A percentile compares a stretch with the other conserved stretches of the same genome.
Conservation (phyloP, 2,888 invertebrate genomes). For the Therioaphis trifolii region DNA sequence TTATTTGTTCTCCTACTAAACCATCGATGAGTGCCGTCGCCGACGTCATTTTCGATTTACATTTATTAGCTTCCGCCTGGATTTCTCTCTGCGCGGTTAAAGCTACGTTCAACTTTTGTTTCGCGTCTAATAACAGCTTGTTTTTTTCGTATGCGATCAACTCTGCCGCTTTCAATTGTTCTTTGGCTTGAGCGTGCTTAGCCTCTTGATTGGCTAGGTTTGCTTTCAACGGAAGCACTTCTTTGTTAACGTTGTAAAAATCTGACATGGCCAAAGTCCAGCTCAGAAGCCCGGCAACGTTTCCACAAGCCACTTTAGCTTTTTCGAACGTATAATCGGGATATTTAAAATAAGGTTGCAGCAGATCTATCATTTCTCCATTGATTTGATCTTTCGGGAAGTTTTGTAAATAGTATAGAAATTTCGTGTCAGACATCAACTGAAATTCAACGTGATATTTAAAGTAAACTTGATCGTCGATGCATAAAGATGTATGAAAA, state of each 20-base stretch:
- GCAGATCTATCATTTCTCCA: slow-evolving; percentile 94
- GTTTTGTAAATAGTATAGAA: slow-evolving; percentile 88
- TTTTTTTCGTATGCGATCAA: slow-evolving; percentile 90
- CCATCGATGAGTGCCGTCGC: slow-evolving; percentile 96
- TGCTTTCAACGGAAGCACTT: slow-evolving; percentile 92
- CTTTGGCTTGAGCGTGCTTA: slow-evolving; percentile 88
- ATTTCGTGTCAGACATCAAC: slow-evolving; percentile 98
- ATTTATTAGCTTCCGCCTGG: slow-evolving; percentile 91
- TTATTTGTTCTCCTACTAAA: slow-evolving; percentile 87
- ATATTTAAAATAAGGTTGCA: slow-evolving; percentile 92
- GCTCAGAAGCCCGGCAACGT: slow-evolving; percentile 92
- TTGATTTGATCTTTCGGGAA: slow-evolving; percentile 97
- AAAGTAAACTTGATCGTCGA: background rate
- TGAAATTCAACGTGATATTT: slow-evolving; percentile 67
- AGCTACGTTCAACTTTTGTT: slow-evolving; percentile 92
- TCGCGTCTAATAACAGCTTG: slow-evolving; percentile 87
- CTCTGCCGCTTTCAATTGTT: slow-evolving; percentile 87
- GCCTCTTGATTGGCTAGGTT: slow-evolving; percentile 92
- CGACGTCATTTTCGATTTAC: slow-evolving; percentile 94
- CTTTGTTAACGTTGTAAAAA: slow-evolving; percentile 95
- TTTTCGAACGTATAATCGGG: slow-evolving; percentile 97
- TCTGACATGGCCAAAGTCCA: slow-evolving; percentile 98
- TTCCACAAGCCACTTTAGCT: slow-evolving; percentile 94
- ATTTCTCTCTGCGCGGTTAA: slow-evolving; percentile 91
- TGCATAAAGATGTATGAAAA: background rate